A percentile compares a stretch with the other conserved stretches of the same genome.
Evolutionary conservation across 2,888 invertebrate genomes (phyloP).

Genomic region (Apamea sordens): DNA sequence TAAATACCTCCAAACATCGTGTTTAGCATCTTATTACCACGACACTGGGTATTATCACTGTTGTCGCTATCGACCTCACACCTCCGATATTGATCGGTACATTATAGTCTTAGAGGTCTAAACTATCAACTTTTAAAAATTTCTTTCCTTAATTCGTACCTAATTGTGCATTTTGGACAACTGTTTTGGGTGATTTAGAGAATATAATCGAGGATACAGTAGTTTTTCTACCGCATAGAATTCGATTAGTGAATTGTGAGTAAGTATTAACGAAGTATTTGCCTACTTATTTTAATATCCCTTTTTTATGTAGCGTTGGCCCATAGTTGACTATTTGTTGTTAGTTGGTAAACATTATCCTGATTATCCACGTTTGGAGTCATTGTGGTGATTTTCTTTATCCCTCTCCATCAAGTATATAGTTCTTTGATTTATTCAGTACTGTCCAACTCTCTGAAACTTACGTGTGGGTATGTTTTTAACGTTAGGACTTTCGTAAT

Average conservation of each 20-base stretch:
- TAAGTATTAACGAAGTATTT: too few species aligned
- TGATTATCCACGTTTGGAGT: too few species aligned
- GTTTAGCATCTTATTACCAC: constrained; percentile 45
- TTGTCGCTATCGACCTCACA: constrained; percentile 38
- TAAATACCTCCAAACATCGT: constrained; percentile 24
- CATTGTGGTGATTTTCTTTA: too few species aligned
- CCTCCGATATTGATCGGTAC: constrained; percentile 5
- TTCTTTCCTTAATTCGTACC: background rate
- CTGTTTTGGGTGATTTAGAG: background rate
- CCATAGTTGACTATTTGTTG: too few species aligned
- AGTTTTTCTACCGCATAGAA: background rate
- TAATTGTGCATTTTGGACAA: background rate
- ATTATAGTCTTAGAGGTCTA: background rate
- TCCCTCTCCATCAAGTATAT: too few species aligned
- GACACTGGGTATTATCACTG: constrained; percentile 41
- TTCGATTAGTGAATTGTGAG: background rate
- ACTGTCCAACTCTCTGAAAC: too few species aligned
- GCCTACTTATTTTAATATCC: too few species aligned
- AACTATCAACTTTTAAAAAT: background rate
- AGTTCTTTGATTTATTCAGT: too few species aligned
- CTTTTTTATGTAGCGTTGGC: too few species aligned
- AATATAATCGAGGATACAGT: background rate
- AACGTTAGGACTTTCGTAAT: too few species aligned
- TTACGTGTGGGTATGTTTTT: too few species aligned
- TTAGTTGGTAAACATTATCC: too few species aligned